Evolutionary conservation across 2,113 vertebrate genomes (phyloP), one percentile per base, ranked within the genome.

Genomic region (Tachycineta bicolor): DNA sequence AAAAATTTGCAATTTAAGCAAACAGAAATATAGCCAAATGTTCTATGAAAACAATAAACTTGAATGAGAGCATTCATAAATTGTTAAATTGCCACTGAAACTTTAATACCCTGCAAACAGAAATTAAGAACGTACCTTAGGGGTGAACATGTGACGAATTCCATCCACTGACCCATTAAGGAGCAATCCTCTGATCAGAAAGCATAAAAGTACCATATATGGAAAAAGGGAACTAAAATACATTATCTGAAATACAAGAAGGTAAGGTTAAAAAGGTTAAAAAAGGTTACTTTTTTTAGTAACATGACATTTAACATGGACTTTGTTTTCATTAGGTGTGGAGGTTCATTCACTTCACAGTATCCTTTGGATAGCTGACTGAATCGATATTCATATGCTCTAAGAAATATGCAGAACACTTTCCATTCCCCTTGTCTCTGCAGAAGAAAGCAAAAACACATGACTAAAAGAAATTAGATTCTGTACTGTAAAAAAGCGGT

Each of bases 191-290:
- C 99, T 98, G 82, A 99, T 98, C 97, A 99, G 97, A 98, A 99
- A 99, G 97, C 99, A 99, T 44, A 99, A 94, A 95, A 99, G 97
- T 83, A 99, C 99, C 80, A 99, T 97, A 62, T 99, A 99, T 3
- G 99, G 99, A 82, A 99, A 99, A 92, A 99, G 97, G 87, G 99
- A 99, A 97, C 99, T 99, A 98, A 99, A 99, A 97, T 99, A 99
- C 99, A 99, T 99, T 94, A 99, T 98, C 99, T 99, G 98, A 64
- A 97, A 98, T 84, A 93, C 47, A 97, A 83, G 39, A 67, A 91
- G 80, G 80, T n/a, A 60, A 89, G 83, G 37, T 37, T 37, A 37
- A 37, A 37, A 37, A 37, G 37, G 37, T 37, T 37, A 37, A 37
- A 37, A 37, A 37, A 37, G 37, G 37, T 37, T 37, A 37, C 37